phyloP scores from a whole-genome alignment of 2,113 vertebrate species.

The Tragelaphus imberbis region DNA sequence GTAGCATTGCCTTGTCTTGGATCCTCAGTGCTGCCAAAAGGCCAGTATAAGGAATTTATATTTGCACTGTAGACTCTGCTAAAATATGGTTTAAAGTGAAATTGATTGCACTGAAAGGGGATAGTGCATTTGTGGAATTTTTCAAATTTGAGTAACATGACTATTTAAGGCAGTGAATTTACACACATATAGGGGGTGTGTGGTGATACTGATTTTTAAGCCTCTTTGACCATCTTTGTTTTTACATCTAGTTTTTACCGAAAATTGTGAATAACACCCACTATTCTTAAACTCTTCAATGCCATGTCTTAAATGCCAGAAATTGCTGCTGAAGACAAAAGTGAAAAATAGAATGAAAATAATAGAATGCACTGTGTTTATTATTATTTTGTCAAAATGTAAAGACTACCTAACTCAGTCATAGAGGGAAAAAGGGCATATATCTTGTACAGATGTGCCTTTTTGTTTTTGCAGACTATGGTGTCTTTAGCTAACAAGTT shows the following conservation, averaged over 20 bases:
- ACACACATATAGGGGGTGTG: background rate
- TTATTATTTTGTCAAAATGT: constrained; percentile 67
- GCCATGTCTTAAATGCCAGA: constrained; percentile 78
- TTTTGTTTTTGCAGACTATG: constrained; percentile 87
- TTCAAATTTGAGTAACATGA: constrained; percentile 83
- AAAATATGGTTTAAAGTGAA: constrained; percentile 75
- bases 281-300: constrained; percentile 64
- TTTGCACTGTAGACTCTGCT: constrained; percentile 89
- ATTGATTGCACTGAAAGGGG: constrained; percentile 81
- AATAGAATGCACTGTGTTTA: constrained; percentile 70
- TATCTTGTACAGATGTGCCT: constrained; percentile 93
- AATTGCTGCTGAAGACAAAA: constrained; percentile 81
- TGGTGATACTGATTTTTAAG: constrained; percentile 48
- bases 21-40: constrained; percentile 87
- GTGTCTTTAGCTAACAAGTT: constrained; percentile 86
- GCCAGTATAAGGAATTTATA: constrained; percentile 82
- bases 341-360: constrained; percentile 58
- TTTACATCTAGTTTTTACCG: constrained; percentile 40
- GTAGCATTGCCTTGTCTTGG: constrained; percentile 84
- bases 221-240: constrained; percentile 64
- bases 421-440: constrained; percentile 77
- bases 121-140: constrained; percentile 73
- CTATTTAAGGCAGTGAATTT: constrained; percentile 78
- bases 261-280: constrained; percentile 63
- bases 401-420: constrained; percentile 37